Conservation (phyloP, 2,888 invertebrate species). For the Ectropis crepuscularia region DNA sequence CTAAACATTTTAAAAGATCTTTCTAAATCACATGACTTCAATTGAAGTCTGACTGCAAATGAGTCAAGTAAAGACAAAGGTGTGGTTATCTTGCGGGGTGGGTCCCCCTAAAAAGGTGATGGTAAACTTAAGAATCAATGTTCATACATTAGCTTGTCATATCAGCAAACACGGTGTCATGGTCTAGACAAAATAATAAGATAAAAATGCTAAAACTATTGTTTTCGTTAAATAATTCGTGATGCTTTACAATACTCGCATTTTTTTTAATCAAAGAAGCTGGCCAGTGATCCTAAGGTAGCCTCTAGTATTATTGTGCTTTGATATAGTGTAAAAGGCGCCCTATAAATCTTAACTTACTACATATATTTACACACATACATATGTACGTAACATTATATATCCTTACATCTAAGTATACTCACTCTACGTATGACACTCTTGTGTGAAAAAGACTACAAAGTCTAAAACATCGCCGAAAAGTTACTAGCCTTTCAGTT, state of each 20-base stretch:
- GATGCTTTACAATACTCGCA: neutral
- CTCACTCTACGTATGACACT: too few species aligned
- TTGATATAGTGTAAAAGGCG: neutral
- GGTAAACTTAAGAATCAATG: conserved; percentile 73
- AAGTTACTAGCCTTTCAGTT: too few species aligned
- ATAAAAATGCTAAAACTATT: conserved; percentile 11
- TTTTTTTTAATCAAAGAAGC: too few species aligned
- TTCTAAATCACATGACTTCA: conserved; percentile 51
- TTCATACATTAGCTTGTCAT: conserved; percentile 60
- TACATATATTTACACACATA: too few species aligned
- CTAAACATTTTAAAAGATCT: conserved; percentile 67
- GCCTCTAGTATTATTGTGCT: neutral
- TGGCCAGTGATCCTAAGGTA: too few species aligned
- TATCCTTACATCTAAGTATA: too few species aligned
- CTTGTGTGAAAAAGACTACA: too few species aligned
- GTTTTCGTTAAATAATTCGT: too few species aligned
- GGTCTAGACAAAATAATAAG: conserved; percentile 19
- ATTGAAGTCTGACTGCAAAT: conserved; percentile 61
- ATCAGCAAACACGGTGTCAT: conserved; percentile 49
- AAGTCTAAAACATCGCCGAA: too few species aligned
- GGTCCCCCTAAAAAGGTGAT: conserved; percentile 71
- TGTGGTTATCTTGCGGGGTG: conserved; percentile 69
- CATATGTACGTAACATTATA: too few species aligned
- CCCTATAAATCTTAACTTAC: neutral
- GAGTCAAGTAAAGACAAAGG: conserved; percentile 61